phyloP scores from a whole-genome alignment of 2,888 invertebrate genomes.

The Xestia sexstrigata region DNA sequence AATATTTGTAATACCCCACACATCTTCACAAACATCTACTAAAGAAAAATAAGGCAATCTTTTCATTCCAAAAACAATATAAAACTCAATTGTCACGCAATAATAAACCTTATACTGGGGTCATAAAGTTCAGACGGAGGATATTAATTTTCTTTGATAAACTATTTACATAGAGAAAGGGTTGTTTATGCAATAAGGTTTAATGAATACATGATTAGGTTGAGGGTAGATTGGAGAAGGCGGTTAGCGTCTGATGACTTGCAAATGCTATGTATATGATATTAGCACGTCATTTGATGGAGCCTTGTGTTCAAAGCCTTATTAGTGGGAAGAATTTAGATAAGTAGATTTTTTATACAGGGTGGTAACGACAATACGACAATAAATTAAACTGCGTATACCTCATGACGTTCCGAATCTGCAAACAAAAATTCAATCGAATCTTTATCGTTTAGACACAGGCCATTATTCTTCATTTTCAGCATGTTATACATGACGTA shows the following conservation, averaged over 20 bases:
- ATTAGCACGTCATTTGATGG: constrained; percentile 34
- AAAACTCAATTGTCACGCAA: constrained; percentile 20
- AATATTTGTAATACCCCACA: constrained; percentile 23
- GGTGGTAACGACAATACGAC: too few relatives aligned
- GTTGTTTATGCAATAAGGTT: constrained; percentile 72
- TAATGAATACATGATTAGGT: constrained; percentile 68
- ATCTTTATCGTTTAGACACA: too few relatives aligned
- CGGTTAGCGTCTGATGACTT: constrained; percentile 40
- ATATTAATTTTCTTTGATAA: constrained; percentile 65
- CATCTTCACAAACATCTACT: constrained; percentile 31
- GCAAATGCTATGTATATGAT: constrained; percentile 30
- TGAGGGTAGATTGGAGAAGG: constrained; percentile 30
- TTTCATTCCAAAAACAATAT: constrained; percentile 26
- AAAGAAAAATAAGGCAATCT: constrained; percentile 42
- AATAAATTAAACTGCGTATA: too few relatives aligned
- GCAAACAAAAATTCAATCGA: too few relatives aligned
- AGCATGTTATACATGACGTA: too few relatives aligned
- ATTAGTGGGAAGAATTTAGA: not conserved
- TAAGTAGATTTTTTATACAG: not conserved
- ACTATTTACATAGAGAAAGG: constrained; percentile 78
- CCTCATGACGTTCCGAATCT: too few relatives aligned
- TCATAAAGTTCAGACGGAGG: constrained; percentile 29
- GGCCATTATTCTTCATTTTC: too few relatives aligned
- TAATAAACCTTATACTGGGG: constrained; percentile 26
- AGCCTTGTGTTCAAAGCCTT: constrained; percentile 2